Base-by-base conservation (phyloP, 2,113 vertebrate species). In the Piaya cayana region DNA sequence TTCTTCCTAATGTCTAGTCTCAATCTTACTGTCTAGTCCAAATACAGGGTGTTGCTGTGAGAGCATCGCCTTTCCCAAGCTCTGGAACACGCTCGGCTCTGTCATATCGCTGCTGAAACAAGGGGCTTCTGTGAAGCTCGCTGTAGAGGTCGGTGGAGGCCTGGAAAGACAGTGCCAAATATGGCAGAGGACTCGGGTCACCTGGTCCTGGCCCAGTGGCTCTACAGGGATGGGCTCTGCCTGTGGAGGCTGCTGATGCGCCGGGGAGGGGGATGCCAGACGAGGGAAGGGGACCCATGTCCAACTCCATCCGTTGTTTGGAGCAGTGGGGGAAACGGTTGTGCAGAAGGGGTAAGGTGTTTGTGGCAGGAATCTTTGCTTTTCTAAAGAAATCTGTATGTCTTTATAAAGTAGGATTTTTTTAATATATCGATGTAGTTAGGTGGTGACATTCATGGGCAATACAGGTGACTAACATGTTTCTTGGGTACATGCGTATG, bases 261-360 rank as follows among this genome's bases (percentile, higher is more conserved):
- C 6, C 25, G 23, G 75, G 29, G 21, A 75, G 7, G 29, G 29
- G 69, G 25, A 7, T 6, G 11, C 15, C 3, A 1, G 36, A 42
- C 1, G 1, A 30, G 32, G 64, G 16, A 29, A 27, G 30, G 64
- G 60, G 63, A 58, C 2, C 22, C 1, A 0, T 6, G 47, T 17
- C 64, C n/a, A 8, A 0, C 20, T 62, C 17, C 7, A 2, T n/a
- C 29, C n/a, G 1, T 64, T 2, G 0, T 25, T 71, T 1, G 1
- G 70, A 77, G 71, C 23, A 18, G 37, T 13, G 5, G 37, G 23
- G 20, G 27, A 23, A 82, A 23, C 55, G 47, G 47, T 49, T 22
- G 19, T 49, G 47, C 17, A 10, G 47, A 22, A 18, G 20, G 47
- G 47, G 20, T 49, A 21, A 90, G 72, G 4, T 49, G 15, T 74